Conservation (phyloP, 2,888 invertebrate genomes). For the Aspidapion aeneum region DNA sequence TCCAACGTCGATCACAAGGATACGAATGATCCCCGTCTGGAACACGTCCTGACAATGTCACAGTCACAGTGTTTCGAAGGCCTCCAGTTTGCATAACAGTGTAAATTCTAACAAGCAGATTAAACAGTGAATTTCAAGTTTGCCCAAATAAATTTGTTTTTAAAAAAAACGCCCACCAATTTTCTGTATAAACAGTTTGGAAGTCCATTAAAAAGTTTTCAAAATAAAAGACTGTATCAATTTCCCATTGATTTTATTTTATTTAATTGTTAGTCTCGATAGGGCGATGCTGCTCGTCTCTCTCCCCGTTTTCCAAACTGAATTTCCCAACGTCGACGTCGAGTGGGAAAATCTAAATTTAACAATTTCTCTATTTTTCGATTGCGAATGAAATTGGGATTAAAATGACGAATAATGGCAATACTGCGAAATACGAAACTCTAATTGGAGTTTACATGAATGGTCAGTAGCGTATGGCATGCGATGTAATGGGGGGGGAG, state of each 20-base stretch:
- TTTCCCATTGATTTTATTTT: background rate
- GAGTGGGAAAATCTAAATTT: background rate
- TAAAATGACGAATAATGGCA: background rate
- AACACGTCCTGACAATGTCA: too few species aligned
- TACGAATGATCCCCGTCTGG: too few species aligned
- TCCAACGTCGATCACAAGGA: too few species aligned
- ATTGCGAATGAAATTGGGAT: background rate
- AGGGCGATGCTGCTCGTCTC: too few species aligned
- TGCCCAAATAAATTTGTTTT: too few species aligned
- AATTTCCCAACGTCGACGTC: background rate
- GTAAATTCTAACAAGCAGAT: too few species aligned
- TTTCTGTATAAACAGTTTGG: background rate
- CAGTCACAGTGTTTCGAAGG: too few species aligned
- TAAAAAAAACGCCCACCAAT: too few species aligned
- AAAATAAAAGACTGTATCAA: background rate
- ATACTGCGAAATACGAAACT: background rate
- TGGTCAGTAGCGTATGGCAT: too few species aligned
- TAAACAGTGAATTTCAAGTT: too few species aligned
- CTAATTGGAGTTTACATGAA: background rate
- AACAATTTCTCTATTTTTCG: background rate
- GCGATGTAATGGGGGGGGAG: too few species aligned
- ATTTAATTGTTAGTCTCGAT: background rate
- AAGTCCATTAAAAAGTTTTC: background rate
- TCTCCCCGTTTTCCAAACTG: background rate
- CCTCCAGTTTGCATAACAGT: too few species aligned